These are phyloP conservation scores for Apodemia zela DNA, from an alignment of 2,888 invertebrate genomes.

Conservation along the genomic window DNA sequence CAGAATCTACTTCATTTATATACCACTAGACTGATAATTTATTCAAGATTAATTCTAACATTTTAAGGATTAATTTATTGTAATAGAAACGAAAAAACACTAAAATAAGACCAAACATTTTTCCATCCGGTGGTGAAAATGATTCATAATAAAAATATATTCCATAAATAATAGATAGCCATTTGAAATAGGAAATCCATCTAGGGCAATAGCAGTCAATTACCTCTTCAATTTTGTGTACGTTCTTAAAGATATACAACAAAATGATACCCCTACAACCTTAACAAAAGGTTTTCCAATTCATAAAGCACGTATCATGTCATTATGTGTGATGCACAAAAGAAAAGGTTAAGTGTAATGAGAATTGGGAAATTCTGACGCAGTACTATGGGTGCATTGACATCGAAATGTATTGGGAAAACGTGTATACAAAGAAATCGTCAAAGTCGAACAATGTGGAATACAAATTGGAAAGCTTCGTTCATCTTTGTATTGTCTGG, in stretches of 20 bases:
- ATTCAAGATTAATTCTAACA: too few species aligned
- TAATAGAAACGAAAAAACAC: too few species aligned
- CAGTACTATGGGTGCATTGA: conserved; percentile 4
- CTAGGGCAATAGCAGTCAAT: too few species aligned
- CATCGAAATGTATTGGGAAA: conserved; percentile 7
- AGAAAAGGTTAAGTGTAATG: conserved; percentile 2
- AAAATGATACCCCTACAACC: neutral
- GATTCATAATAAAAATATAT: too few species aligned
- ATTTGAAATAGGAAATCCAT: too few species aligned
- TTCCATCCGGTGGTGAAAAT: too few species aligned
- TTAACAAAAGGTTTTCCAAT: neutral
- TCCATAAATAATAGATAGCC: too few species aligned
- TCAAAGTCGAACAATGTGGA: conserved; percentile 50
- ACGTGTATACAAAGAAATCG: conserved; percentile 44
- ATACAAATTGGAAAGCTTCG: conserved; percentile 60
- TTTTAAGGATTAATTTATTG: too few species aligned
- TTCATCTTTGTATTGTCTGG: conserved; percentile 55
- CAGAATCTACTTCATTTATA: too few species aligned
- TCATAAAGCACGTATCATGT: neutral
- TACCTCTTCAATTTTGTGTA: neutral
- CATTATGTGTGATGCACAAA: neutral
- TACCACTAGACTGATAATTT: too few species aligned
- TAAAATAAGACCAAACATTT: too few species aligned
- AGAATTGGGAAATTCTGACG: neutral
- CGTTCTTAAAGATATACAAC: neutral